Conservation (phyloP, 1,140 invertebrate species). For the Mercenaria mercenaria region DNA sequence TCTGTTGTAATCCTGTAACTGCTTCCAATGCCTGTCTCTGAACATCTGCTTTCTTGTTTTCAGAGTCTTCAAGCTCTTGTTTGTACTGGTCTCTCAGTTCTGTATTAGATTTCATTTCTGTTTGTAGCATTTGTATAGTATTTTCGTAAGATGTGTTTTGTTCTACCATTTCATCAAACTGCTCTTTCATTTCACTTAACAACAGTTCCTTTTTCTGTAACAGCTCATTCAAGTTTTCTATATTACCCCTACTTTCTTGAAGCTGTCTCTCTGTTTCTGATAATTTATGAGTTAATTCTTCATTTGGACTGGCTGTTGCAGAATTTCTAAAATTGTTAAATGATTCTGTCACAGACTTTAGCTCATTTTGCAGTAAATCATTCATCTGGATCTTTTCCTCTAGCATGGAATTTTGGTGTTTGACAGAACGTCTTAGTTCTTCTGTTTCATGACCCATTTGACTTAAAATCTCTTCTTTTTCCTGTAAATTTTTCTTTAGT, state of each 20-base stretch:
- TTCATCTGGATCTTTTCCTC: constrained; percentile 60
- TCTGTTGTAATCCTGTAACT: constrained; percentile 37
- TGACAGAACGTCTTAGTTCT: constrained; percentile 29
- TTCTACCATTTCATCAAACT: constrained; percentile 31
- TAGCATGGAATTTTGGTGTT: constrained; percentile 8
- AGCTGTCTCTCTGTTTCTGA: not conserved
- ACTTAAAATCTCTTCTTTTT: constrained; percentile 40
- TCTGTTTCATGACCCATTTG: not conserved
- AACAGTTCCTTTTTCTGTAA: not conserved
- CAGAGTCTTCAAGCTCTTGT: constrained; percentile 45
- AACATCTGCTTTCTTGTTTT: not conserved
- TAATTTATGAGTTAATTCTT: not conserved
- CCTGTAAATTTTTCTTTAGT: constrained; percentile 28
- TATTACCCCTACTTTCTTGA: not conserved
- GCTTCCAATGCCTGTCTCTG: not conserved
- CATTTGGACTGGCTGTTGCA: constrained; percentile 7
- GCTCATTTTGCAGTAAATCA: constrained; percentile 46
- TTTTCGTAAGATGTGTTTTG: constrained; percentile 28
- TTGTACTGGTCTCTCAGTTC: not conserved
- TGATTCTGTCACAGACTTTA: constrained; percentile 1
- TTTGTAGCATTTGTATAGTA: constrained; percentile 63
- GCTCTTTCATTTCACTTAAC: constrained; percentile 17
- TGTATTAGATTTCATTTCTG: constrained; percentile 15
- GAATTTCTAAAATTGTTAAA: constrained; percentile 18
- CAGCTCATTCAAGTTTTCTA: not conserved